Conservation (phyloP, 2,797 vertebrate species). For the Microtus obscurus region DNA sequence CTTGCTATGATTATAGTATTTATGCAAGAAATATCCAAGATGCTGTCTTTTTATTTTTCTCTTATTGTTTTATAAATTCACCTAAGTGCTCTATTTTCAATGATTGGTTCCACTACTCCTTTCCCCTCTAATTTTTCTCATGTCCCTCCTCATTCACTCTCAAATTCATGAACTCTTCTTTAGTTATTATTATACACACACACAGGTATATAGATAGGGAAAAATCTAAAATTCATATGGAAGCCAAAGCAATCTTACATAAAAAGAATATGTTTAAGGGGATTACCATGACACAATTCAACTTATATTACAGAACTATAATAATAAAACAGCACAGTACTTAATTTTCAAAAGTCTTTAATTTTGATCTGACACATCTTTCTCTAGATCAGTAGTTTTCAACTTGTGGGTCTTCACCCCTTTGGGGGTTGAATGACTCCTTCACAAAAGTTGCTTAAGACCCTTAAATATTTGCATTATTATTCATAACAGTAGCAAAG, state of each 20-base stretch:
- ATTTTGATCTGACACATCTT: neutral
- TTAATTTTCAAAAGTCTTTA: neutral
- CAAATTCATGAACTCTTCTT: neutral
- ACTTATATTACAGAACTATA: neutral
- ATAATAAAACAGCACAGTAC: neutral
- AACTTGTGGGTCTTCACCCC: neutral
- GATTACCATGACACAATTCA: neutral
- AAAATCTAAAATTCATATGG: neutral
- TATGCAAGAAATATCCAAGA: conserved; percentile 25
- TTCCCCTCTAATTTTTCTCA: neutral
- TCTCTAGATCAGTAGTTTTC: neutral
- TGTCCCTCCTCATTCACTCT: neutral
- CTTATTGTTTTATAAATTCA: neutral
- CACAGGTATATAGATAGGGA: neutral
- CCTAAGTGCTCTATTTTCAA: neutral
- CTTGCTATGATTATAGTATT: neutral
- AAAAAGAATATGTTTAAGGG: neutral
- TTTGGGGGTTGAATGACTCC: neutral
- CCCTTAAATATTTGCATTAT: neutral
- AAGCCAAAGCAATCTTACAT: neutral
- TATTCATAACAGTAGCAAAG: neutral
- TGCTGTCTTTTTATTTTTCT: conserved; percentile 10
- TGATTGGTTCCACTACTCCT: neutral
- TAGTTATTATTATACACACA: neutral
- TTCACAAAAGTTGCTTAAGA: neutral